Conservation (phyloP, 2,797 vertebrate genomes). For the Syndactyla subalaris region DNA sequence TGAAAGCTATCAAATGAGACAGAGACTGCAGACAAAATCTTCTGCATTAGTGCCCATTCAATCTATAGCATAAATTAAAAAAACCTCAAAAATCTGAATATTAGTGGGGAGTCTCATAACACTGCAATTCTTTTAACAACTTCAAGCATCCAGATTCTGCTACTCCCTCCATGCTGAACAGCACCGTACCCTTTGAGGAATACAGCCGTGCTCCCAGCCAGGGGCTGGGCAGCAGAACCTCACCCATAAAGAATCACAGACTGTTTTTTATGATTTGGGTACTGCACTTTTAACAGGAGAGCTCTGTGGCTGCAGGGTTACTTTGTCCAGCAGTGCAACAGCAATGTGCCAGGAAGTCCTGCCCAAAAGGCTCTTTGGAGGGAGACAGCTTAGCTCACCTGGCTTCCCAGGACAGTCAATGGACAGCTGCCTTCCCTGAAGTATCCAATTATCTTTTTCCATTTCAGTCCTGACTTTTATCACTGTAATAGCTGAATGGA, state of each 20-base stretch:
- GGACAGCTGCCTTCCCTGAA: background rate
- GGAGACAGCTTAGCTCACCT: background rate
- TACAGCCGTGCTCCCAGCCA: background rate
- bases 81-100: background rate
- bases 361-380: accelerated
- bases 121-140: background rate
- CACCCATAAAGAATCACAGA: background rate
- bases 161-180: background rate
- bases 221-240: background rate
- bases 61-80: background rate
- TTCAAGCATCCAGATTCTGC: background rate
- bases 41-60: background rate
- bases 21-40: background rate
- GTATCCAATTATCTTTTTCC: background rate
- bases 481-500: background rate
- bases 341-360: background rate
- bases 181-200: background rate
- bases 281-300: background rate
- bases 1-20: background rate
- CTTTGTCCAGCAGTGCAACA: background rate
- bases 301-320: background rate
- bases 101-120: background rate
- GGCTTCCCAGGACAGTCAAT: background rate
- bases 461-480: background rate
- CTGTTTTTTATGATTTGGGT: background rate